Conservation (phyloP, 2,113 vertebrate species). For the Zosterops hypoxanthus region DNA sequence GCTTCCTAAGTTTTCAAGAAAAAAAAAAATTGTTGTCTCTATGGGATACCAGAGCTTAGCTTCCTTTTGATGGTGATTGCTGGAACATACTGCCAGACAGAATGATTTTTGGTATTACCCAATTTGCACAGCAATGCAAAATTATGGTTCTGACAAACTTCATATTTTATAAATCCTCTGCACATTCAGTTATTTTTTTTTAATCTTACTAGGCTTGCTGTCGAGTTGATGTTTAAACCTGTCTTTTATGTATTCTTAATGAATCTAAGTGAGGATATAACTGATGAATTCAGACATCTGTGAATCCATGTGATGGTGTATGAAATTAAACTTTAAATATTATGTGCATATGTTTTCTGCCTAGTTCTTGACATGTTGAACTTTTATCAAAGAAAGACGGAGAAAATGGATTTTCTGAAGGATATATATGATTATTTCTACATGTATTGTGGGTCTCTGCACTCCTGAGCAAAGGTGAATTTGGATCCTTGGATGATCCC, state of each 20-base stretch:
- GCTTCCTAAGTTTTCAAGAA: not conserved
- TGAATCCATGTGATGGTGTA: not conserved
- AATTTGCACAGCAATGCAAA: conserved; percentile 18
- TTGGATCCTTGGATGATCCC: not conserved
- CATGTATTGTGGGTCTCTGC: not conserved
- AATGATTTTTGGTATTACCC: conserved; percentile 10
- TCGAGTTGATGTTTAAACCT: conserved; percentile 40
- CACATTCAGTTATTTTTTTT: not conserved
- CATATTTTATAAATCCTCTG: conserved; percentile 25
- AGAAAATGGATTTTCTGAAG: not conserved
- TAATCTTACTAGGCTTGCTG: conserved; percentile 18
- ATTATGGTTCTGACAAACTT: conserved; percentile 19
- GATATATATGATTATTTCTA: not conserved
- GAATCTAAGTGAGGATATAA: conserved; percentile 21
- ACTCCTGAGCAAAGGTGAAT: not conserved
- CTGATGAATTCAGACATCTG: conserved; percentile 38
- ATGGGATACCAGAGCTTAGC: not conserved
- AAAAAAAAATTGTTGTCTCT: not conserved
- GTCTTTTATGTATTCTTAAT: conserved; percentile 50
- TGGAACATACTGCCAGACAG: conserved; percentile 4
- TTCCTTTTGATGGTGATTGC: conserved; percentile 21
- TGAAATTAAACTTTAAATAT: conserved; percentile 35
- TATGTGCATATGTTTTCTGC: conserved; percentile 12
- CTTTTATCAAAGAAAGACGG: not conserved
- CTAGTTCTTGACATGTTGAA: conserved; percentile 7